These are phyloP conservation scores for Nyctibius bracteatus DNA, from an alignment of 2,113 vertebrate species.

Conservation along the genomic window DNA sequence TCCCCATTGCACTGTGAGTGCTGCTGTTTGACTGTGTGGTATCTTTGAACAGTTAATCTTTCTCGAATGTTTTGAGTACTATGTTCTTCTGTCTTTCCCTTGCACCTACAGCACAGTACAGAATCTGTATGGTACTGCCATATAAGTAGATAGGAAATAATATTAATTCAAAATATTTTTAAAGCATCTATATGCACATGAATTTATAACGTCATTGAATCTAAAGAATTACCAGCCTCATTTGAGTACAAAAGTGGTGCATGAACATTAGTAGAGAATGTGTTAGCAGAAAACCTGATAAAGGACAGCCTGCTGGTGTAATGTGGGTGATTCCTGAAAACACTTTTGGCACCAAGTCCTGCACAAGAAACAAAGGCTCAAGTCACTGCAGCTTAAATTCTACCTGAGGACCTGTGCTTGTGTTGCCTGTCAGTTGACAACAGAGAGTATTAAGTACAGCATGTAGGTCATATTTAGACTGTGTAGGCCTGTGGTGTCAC, in stretches of 20 bases:
- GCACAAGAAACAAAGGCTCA: neutral
- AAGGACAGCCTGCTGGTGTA: neutral
- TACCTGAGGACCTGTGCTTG: neutral
- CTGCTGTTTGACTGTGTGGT: neutral
- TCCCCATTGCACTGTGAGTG: neutral
- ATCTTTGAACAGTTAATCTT: neutral
- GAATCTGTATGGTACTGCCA: neutral
- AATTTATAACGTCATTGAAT: neutral
- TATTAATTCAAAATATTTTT: neutral
- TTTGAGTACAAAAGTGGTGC: neutral
- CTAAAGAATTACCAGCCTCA: neutral
- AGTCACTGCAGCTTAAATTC: neutral
- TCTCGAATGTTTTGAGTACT: neutral
- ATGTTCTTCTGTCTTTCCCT: neutral
- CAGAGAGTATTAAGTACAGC: neutral
- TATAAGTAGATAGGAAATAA: neutral
- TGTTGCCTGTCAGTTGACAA: neutral
- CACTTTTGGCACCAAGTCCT: neutral
- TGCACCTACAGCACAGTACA: neutral
- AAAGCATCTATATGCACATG: neutral
- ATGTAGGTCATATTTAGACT: neutral
- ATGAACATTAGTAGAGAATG: rapidly evolving
- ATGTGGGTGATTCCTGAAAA: neutral
- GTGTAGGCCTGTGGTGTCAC: neutral
- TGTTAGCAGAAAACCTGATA: neutral